These are phyloP conservation scores for Julus scandinavius DNA, from an alignment of 2,888 invertebrate species.

Conservation along the genomic window DNA sequence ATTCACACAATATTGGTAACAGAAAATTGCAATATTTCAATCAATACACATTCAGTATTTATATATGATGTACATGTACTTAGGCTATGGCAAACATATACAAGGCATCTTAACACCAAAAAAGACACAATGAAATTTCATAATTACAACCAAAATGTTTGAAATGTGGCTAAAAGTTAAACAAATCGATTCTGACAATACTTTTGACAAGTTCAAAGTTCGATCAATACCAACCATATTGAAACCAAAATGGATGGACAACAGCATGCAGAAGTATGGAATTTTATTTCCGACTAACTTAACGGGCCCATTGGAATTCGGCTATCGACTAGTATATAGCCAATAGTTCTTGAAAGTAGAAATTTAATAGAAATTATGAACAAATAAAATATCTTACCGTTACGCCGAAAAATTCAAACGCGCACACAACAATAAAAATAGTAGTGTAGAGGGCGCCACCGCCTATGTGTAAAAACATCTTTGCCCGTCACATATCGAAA, in stretches of 20 bases:
- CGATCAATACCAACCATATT: not conserved
- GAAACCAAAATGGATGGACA: not conserved
- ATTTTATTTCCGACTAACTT: not conserved
- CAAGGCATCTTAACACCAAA: no score
- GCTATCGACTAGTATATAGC: not conserved
- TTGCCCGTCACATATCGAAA: not conserved
- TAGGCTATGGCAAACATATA: no score
- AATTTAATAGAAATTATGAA: not conserved
- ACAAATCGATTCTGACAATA: not conserved
- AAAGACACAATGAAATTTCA: no score
- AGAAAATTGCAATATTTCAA: no score
- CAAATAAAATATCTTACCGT: not conserved
- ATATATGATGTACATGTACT: no score
- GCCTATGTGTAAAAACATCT: not conserved
- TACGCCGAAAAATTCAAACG: not conserved
- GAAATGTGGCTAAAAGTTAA: no score
- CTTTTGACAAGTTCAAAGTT: constrained; percentile 15
- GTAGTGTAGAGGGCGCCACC: not conserved
- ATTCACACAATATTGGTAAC: no score
- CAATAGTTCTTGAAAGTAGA: not conserved
- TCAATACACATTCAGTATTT: no score
- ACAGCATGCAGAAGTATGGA: not conserved
- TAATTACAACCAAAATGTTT: no score
- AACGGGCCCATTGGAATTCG: not conserved
- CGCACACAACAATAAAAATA: constrained; percentile 4